phyloP scores from a whole-genome alignment of 2,113 vertebrate species.

The Antennarius striatus region DNA sequence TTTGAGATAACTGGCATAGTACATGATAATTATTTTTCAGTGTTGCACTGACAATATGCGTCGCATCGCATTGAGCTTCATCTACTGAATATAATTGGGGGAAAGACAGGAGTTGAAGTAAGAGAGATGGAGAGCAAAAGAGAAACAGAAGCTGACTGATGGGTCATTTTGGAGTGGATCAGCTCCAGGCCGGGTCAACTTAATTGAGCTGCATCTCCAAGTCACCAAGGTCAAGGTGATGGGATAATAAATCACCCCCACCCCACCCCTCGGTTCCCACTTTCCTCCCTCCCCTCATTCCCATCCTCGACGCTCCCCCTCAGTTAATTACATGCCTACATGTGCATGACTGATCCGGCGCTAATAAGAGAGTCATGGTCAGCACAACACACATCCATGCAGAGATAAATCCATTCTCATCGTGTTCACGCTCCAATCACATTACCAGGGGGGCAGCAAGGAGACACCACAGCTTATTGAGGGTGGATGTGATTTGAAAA shows the following conservation, averaged over 20 bases:
- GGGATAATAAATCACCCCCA: conserved; percentile 74
- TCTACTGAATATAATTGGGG: conserved; percentile 14
- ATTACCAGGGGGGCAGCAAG: conserved; percentile 18
- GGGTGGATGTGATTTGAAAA: conserved; percentile 40
- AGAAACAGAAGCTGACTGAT: conserved; percentile 33
- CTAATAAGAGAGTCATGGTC: conserved; percentile 66
- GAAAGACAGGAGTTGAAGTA: conserved; percentile 9
- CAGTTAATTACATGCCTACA: conserved; percentile 73
- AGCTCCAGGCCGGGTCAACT: conserved; percentile 48
- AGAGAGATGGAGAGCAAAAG: neutral
- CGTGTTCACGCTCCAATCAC: conserved; percentile 33
- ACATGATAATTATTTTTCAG: conserved; percentile 6
- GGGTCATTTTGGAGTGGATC: conserved; percentile 61
- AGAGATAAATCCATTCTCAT: conserved; percentile 38
- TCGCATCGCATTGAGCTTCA: conserved; percentile 5
- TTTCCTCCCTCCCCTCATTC: conserved; percentile 1
- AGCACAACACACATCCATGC: conserved; percentile 23
- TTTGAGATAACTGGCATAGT: conserved; percentile 1
- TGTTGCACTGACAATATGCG: neutral
- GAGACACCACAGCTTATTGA: conserved; percentile 29
- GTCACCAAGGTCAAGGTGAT: conserved; percentile 76
- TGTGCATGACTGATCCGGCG: conserved; percentile 66
- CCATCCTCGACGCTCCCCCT: conserved; percentile 1
- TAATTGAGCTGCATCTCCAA: conserved; percentile 74
- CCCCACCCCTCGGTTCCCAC: conserved; percentile 21